Evolutionary conservation across 1,140 invertebrate genomes (phyloP), one percentile per base, ranked within the genome.

Genomic region (Pogonognathellus flavescens): DNA sequence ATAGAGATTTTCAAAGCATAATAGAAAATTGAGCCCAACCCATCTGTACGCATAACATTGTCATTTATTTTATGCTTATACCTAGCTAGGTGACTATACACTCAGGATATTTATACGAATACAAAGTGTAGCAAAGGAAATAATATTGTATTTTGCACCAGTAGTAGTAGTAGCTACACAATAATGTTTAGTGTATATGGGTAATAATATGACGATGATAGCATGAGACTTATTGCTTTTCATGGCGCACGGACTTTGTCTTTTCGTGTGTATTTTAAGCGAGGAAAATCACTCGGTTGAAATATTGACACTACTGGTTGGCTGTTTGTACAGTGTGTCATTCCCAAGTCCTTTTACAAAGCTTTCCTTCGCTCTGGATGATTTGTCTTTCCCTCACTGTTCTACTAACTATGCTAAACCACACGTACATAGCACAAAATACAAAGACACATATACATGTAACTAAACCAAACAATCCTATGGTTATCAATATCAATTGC

Each of bases 281-380:
- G 16, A n/a, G 31, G 41, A 31, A 76, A 76, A 76, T 76, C 70
- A 76, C 31, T 76, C 70, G 70, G 70, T 50, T 76, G 41, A 76
- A 76, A 76, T 41, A 31, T 50, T 76, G 70, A 76, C 70, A 49
- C 49, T 50, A 76, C 22, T 31, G 31, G 70, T 76, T 31, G 70
- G 41, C n/a, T 76, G 70, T 76, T 76, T 76, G 70, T 18, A 76
- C 16, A 76, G 70, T 50, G 11, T 14, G 22, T 41, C 70, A 31
- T 76, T n/a, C 41, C 14, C 31, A 31, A 49, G 70, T 76, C 70
- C 70, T 50, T 76, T 41, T 6, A 31, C 31, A 25, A 11, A 49
- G 70, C 70, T 76, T 76, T 49, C 70, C 25, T 57, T n/a, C n/a
- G 11, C 70, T 50, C 31, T 49, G 8, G 41, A 76, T 25, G 20